These are phyloP conservation scores for Drosophila tani DNA, from an alignment of 1,140 invertebrate species.

Conservation along the genomic window DNA sequence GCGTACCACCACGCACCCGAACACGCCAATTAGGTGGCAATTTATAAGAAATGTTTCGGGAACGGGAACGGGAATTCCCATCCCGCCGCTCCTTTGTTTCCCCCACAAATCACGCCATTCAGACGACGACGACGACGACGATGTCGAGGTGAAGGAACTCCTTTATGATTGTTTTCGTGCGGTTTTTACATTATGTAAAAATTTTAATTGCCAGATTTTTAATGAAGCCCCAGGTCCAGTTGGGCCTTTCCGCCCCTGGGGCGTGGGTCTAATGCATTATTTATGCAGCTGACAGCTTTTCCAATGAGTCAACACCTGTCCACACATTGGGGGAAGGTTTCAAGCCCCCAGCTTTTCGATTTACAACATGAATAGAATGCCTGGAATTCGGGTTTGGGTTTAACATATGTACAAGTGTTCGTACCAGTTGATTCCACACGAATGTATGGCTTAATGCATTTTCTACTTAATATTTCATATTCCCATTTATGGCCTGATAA, in stretches of 20 bases:
- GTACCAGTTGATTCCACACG: not conserved
- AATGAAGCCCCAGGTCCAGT: conserved; percentile 48
- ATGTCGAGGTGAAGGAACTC: conserved; percentile 56
- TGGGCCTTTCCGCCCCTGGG: not conserved
- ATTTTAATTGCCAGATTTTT: conserved; percentile 72
- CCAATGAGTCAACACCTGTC: conserved; percentile 44
- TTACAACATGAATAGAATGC: conserved; percentile 7
- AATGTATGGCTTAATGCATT: conserved; percentile 19
- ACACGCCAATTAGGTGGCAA: conserved; percentile 68
- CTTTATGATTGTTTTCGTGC: conserved; percentile 24
- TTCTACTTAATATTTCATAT: conserved; percentile 31
- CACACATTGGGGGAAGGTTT: conserved; percentile 24
- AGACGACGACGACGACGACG: conserved; percentile 14
- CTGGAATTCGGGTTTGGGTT: conserved; percentile 15
- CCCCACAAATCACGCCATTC: conserved; percentile 6
- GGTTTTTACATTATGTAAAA: conserved; percentile 52
- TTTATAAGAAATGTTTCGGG: conserved; percentile 57
- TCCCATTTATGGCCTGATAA: conserved; percentile 19
- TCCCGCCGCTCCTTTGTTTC: conserved; percentile 14
- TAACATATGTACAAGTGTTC: not conserved
- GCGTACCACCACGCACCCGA: conserved; percentile 70
- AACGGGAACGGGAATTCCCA: conserved; percentile 5
- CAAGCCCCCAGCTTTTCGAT: conserved; percentile 3
- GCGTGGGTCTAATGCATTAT: conserved; percentile 33
- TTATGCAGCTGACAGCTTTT: conserved; percentile 48